phyloP scores from a whole-genome alignment of 2,797 vertebrate species.

The Mastacembelus armatus region DNA sequence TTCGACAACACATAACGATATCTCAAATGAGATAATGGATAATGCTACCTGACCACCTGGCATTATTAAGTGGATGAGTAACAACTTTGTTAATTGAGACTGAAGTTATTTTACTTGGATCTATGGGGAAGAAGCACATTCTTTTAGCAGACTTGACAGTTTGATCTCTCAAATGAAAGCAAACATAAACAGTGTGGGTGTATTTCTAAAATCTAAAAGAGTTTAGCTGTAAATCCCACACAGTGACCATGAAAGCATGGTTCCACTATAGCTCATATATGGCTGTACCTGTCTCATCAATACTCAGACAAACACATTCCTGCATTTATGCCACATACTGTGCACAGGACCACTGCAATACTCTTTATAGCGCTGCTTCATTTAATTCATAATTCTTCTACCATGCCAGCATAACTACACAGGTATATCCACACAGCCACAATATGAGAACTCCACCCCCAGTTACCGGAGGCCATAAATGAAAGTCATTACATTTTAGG shows the following conservation, averaged over 20 bases:
- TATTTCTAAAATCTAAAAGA: too few relatives aligned
- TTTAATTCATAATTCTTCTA: neutral
- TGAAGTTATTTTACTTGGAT: neutral
- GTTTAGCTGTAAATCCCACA: slow-evolving; percentile 11
- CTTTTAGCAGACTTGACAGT: neutral
- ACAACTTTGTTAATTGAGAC: neutral
- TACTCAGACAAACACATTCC: neutral
- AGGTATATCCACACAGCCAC: neutral
- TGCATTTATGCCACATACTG: too few relatives aligned
- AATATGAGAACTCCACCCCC: neutral
- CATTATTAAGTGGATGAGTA: neutral
- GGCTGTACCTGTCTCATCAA: neutral
- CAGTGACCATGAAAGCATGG: neutral
- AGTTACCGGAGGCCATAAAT: neutral
- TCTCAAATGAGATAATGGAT: neutral
- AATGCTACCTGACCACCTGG: neutral
- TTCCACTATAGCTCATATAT: neutral
- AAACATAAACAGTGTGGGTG: too few relatives aligned
- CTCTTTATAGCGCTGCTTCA: neutral
- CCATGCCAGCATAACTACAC: neutral
- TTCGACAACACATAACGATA: neutral
- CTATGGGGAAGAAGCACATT: neutral
- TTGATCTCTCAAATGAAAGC: too few relatives aligned
- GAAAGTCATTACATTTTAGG: neutral
- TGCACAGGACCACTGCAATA: too few relatives aligned